Conservation (phyloP, 2,113 vertebrate genomes). For the Channa argus region DNA sequence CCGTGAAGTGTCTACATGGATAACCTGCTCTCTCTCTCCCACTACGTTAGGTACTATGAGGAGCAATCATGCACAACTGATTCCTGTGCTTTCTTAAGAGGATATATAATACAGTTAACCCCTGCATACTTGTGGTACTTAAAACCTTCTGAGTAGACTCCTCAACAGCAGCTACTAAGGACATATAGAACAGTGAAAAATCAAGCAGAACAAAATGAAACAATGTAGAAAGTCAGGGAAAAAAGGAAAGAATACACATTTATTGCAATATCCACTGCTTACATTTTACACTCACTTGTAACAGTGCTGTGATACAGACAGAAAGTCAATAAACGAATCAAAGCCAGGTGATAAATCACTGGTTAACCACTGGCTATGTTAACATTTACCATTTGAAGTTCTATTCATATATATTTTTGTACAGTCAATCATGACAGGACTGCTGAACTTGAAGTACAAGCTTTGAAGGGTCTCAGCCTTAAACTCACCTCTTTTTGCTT, state of each 20-base stretch:
- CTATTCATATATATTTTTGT: slow-evolving; percentile 5
- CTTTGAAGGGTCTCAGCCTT: background rate
- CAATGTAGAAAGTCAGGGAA: slow-evolving; percentile 16
- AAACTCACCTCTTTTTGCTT: background rate
- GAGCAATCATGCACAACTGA: slow-evolving; percentile 77
- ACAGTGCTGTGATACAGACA: slow-evolving; percentile 17
- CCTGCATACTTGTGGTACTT: slow-evolving; percentile 69
- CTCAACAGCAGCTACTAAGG: slow-evolving; percentile 37
- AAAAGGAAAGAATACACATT: slow-evolving; percentile 41
- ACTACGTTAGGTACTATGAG: slow-evolving; percentile 61
- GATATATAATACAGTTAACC: slow-evolving; percentile 79
- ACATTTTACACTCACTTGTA: slow-evolving; percentile 26
- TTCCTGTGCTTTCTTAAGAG: slow-evolving; percentile 80
- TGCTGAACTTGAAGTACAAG: background rate
- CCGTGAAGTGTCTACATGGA: slow-evolving; percentile 77
- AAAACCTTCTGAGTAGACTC: slow-evolving; percentile 60
- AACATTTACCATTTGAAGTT: slow-evolving; percentile 14
- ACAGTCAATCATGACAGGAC: slow-evolving; percentile 3
- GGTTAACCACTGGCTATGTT: slow-evolving; percentile 3
- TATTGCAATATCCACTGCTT: slow-evolving; percentile 23
- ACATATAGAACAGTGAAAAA: slow-evolving; percentile 52
- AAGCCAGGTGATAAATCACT: slow-evolving; percentile 33
- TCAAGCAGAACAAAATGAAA: slow-evolving; percentile 60
- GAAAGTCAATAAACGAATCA: slow-evolving; percentile 18
- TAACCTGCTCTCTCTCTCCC: slow-evolving; percentile 69